Base-by-base conservation (phyloP, 2,888 invertebrate species). In the Prosopocoilus inquinatus region DNA sequence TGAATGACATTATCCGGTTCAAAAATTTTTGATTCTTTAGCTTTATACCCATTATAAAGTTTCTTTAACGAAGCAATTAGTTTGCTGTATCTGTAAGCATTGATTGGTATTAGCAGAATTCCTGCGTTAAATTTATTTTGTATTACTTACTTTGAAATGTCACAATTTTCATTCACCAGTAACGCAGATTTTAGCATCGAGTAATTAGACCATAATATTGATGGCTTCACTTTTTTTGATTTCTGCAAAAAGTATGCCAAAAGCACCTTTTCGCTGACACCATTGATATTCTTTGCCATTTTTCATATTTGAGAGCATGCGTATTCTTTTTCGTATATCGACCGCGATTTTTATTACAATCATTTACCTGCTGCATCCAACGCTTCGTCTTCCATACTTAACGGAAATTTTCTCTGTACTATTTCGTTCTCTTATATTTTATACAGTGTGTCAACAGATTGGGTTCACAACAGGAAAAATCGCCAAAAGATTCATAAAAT, bases 91-190 rank as follows among this genome's bases (percentile, higher is more conserved):
- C 39, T 38, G 39, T 38, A 38, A 4, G 11, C 5, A 38, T 38
- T 38, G n/a, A 7, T 7, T 38, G 39, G 13, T 38, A 38, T 38
- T 38, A 12, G 13, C n/a, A 38, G 34, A 9, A 34, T 34, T 34
- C 34, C 7, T 34, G 7, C 9, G 9, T 9, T 34, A 34, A 9
- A 34, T 9, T 7, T 9, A 34, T 47, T 7, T 15, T 12, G 38
- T 15, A 52, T 52, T 52, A 52, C 46, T 52, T 47, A 52, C 46
- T 52, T 45, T 46, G 52, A 52, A 52, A 52, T 35, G 46, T 46
- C 46, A 52, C 52, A 52, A 46, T 52, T 47, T 46, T 52, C 45
- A 52, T 46, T 47, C 16, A 52, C 13, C 16, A 52, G 20, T 36
- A 52, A 15, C 9, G 46, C 46, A 45, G 12, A 9, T n/a, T 47